phyloP scores from a whole-genome alignment of 2,113 vertebrate genomes.

The Heterocephalus glaber region DNA sequence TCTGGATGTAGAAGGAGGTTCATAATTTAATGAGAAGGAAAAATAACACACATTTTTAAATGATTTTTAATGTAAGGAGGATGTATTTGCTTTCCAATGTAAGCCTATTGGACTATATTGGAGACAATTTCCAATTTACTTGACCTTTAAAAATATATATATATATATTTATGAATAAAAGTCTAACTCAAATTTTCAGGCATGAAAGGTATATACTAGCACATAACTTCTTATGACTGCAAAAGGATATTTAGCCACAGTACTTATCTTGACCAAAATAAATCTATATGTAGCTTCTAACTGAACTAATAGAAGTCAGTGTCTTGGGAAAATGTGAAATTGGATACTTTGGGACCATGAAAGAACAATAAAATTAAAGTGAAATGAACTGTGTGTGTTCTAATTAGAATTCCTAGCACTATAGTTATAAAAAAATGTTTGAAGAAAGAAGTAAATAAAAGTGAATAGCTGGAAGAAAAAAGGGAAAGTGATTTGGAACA shows the following conservation, averaged over 20 bases:
- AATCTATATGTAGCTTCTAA: not conserved
- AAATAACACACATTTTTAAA: not conserved
- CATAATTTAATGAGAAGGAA: not conserved
- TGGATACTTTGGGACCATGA: not conserved
- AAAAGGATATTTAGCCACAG: not conserved
- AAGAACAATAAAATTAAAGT: constrained; percentile 3
- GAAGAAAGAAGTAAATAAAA: not conserved
- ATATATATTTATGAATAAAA: constrained; percentile 3
- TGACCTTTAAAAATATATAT: not conserved
- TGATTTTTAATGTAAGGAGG: not conserved
- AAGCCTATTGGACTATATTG: not conserved
- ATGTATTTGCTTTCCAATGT: not conserved
- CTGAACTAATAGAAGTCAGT: not conserved
- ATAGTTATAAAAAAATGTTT: not conserved
- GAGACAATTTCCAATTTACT: not conserved
- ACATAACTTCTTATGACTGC: not conserved
- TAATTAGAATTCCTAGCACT: not conserved
- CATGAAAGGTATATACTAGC: not conserved
- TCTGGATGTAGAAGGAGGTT: not conserved
- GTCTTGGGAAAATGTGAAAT: not conserved
- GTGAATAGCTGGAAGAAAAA: not conserved
- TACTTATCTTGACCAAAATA: not conserved
- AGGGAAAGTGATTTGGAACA: not conserved
- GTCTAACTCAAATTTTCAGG: not conserved
- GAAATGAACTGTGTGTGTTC: not conserved